phyloP scores from a whole-genome alignment of 2,797 vertebrate genomes.

The Scyliorhinus canicula region DNA sequence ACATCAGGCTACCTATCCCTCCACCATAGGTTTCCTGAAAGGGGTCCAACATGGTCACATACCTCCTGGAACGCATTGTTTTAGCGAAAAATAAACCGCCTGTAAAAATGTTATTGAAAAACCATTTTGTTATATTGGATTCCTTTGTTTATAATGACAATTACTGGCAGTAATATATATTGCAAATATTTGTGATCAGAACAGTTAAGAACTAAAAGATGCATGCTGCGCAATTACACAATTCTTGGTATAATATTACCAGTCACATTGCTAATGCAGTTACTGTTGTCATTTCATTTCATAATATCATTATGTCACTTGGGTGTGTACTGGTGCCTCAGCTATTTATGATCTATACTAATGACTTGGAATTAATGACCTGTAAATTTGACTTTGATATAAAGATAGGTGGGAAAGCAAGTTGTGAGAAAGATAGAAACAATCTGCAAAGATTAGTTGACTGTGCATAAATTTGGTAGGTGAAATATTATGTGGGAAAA shows the following conservation, averaged over 20 bases:
- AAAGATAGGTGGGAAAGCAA: not conserved
- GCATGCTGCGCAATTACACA: not conserved
- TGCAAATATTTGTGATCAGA: not conserved
- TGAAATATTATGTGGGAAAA: not conserved
- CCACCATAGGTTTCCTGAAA: slow-evolving; percentile 93
- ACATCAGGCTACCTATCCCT: slow-evolving; percentile 88
- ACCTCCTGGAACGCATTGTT: slow-evolving; percentile 88
- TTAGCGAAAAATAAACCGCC: slow-evolving; percentile 97
- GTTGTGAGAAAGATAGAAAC: not conserved
- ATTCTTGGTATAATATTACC: too few relatives aligned
- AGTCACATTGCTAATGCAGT: not conserved
- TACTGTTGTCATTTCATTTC: not conserved
- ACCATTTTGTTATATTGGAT: slow-evolving; percentile 37
- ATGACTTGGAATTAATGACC: too few relatives aligned
- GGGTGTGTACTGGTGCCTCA: not conserved
- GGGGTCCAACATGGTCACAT: slow-evolving; percentile 95
- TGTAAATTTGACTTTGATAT: too few relatives aligned
- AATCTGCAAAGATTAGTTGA: not conserved
- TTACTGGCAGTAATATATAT: not conserved
- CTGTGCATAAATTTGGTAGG: not conserved
- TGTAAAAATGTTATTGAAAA: slow-evolving; percentile 46
- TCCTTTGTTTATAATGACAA: not conserved
- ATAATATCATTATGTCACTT: not conserved
- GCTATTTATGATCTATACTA: too few relatives aligned
- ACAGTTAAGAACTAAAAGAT: not conserved